These are phyloP conservation scores for human (Homo sapiens) DNA, from an alignment of 2,113 vertebrate species.

Conservation along the genomic window DNA sequence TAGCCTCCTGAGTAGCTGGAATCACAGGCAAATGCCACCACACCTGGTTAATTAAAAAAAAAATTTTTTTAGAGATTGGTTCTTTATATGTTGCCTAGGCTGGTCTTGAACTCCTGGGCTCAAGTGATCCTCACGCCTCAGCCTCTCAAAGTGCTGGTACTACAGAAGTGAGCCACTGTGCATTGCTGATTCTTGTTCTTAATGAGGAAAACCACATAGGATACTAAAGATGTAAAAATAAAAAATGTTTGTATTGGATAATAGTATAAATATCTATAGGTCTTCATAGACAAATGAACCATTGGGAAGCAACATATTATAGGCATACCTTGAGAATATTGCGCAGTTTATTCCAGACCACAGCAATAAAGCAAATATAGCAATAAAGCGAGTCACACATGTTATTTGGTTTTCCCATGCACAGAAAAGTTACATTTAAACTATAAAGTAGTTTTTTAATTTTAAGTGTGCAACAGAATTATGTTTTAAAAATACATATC, in stretches of 20 bases:
- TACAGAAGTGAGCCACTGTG: too few relatives aligned
- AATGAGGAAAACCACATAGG: not conserved
- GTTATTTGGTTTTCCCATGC: not conserved
- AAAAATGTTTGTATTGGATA: not conserved
- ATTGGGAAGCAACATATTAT: not conserved
- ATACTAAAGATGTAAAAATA: constrained; percentile 7
- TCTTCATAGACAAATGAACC: not conserved
- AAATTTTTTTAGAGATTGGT: too few relatives aligned
- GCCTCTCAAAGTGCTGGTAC: too few relatives aligned
- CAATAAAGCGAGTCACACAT: not conserved
- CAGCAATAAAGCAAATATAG: not conserved
- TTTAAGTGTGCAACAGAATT: not conserved
- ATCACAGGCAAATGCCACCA: too few relatives aligned
- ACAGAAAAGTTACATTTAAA: not conserved
- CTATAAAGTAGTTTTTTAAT: not conserved
- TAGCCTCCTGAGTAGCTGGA: too few relatives aligned
- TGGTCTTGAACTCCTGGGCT: too few relatives aligned
- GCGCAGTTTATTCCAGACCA: not conserved
- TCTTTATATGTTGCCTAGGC: too few relatives aligned
- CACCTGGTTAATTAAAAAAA: too few relatives aligned
- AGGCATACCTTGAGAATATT: not conserved
- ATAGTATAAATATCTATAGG: not conserved
- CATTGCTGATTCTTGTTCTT: not conserved
- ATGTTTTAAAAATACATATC: not conserved
- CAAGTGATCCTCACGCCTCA: too few relatives aligned